A percentile compares a stretch with the other conserved stretches of the same genome.
phyloP scores from a whole-genome alignment of 2,888 invertebrate species.

The Automeris io region DNA sequence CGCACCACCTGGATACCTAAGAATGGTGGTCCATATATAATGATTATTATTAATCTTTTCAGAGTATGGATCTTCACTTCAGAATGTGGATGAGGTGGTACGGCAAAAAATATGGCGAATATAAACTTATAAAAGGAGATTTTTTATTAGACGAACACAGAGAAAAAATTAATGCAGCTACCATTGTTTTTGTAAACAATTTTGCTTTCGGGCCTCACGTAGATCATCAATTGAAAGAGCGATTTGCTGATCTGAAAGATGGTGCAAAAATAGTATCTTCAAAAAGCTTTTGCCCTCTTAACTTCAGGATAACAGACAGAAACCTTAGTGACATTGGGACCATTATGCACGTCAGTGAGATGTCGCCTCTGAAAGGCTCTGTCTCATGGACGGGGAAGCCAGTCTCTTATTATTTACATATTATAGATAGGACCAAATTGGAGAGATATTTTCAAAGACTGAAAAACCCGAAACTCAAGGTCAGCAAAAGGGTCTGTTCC shows the following conservation, averaged over 20 bases:
- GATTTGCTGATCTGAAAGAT: constrained; percentile 96
- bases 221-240: constrained; percentile 96
- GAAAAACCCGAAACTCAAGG: constrained; percentile 91
- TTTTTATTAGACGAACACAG: constrained; percentile 94
- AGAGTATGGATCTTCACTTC: constrained; percentile 94
- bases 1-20: too few species aligned
- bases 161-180: constrained; percentile 94
- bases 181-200: constrained; percentile 99
- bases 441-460: constrained; percentile 97
- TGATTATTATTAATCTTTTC: too few species aligned
- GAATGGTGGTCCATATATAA: too few species aligned
- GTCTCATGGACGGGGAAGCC: constrained; percentile 99
- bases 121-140: constrained; percentile 95
- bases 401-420: constrained; percentile 98
- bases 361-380: constrained; percentile 95
- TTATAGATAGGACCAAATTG: constrained; percentile 97
- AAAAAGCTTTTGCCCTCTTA: constrained; percentile 98
- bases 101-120: constrained; percentile 95
- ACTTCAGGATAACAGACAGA: constrained; percentile 98
- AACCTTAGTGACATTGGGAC: constrained; percentile 99
- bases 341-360: constrained; percentile 98
- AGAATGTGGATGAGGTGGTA: constrained; percentile 98
- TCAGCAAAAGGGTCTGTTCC: constrained; percentile 77
- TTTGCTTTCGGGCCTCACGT: constrained; percentile 99
- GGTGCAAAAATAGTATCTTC: constrained; percentile 98